Evolutionary conservation across 2,888 invertebrate species (phyloP).

Genomic region (Drosophila setosimentum): DNA sequence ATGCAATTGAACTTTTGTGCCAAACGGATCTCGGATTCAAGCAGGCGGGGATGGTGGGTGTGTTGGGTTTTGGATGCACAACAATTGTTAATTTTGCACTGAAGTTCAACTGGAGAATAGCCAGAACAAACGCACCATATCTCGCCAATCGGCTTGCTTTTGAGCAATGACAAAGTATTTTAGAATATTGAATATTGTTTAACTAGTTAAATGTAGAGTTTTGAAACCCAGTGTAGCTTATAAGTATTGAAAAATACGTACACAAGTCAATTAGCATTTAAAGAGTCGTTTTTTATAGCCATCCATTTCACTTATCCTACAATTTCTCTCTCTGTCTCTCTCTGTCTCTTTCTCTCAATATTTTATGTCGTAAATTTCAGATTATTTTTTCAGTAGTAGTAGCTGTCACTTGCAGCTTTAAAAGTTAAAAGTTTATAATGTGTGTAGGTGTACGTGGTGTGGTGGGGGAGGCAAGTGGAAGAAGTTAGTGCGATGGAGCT

Average conservation of each 20-base stretch:
- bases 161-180: neutral
- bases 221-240: neutral
- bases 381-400: neutral
- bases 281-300: neutral
- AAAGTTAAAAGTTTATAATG: constrained; percentile 25
- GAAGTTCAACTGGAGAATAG: constrained; percentile 24
- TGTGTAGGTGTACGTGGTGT: neutral
- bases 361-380: constrained; percentile 3
- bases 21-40: constrained; percentile 31
- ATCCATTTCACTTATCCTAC: constrained; percentile 3
- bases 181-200: neutral
- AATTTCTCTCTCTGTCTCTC: neutral
- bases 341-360: no score
- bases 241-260: neutral
- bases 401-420: constrained; percentile 30
- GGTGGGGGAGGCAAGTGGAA: no score
- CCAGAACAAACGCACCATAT: neutral
- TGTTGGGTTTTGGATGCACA: neutral
- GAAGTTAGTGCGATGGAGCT: constrained; percentile 28
- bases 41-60: neutral
- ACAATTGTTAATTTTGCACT: constrained; percentile 17
- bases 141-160: neutral
- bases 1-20: constrained; percentile 75
- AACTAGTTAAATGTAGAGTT: neutral
- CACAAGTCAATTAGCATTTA: neutral